A percentile compares a stretch with the other conserved stretches of the same genome.
These are phyloP conservation scores for Pelmatolapia mariae DNA, from an alignment of 2,113 vertebrate species.

Conservation along the genomic window DNA sequence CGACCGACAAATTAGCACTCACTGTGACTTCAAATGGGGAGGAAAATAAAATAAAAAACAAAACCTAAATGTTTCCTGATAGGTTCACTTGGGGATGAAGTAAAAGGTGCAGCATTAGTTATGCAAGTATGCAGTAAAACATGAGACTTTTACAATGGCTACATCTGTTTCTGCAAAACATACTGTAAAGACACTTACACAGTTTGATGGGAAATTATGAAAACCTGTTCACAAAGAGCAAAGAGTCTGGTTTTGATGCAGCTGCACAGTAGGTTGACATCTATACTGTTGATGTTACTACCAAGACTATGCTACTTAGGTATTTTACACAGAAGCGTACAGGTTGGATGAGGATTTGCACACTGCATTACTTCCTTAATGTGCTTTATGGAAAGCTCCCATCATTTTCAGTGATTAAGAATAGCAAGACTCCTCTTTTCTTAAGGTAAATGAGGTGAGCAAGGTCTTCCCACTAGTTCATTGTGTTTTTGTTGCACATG, in stretches of 20 bases:
- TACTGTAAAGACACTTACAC: slow-evolving; percentile 43
- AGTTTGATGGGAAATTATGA: slow-evolving; percentile 26
- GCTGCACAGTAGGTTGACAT: slow-evolving; percentile 43
- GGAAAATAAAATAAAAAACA: not conserved
- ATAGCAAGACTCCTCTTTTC: slow-evolving; percentile 56
- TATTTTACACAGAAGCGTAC: slow-evolving; percentile 36
- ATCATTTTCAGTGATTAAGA: slow-evolving; percentile 56
- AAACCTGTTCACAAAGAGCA: slow-evolving; percentile 41
- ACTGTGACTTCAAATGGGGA: slow-evolving; percentile 39
- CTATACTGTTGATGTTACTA: slow-evolving; percentile 47
- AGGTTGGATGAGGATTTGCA: slow-evolving; percentile 28
- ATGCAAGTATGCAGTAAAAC: slow-evolving; percentile 38
- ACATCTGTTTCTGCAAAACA: slow-evolving; percentile 56
- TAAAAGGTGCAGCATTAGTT: slow-evolving; percentile 45
- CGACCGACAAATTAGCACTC: slow-evolving; percentile 52
- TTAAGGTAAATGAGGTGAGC: slow-evolving; percentile 57
- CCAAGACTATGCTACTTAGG: slow-evolving; percentile 47
- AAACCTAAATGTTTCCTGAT: slow-evolving; percentile 48
- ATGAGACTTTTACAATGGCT: slow-evolving; percentile 59
- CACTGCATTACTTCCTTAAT: slow-evolving; percentile 26
- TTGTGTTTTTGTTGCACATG: slow-evolving; percentile 34
- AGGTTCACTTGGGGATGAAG: slow-evolving; percentile 34
- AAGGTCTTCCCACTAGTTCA: slow-evolving; percentile 26
- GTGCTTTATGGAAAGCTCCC: slow-evolving; percentile 43
- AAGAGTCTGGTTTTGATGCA: slow-evolving; percentile 31